These are phyloP conservation scores for Temnothorax curvispinosus DNA, from an alignment of 1,140 invertebrate species.

Conservation along the genomic window DNA sequence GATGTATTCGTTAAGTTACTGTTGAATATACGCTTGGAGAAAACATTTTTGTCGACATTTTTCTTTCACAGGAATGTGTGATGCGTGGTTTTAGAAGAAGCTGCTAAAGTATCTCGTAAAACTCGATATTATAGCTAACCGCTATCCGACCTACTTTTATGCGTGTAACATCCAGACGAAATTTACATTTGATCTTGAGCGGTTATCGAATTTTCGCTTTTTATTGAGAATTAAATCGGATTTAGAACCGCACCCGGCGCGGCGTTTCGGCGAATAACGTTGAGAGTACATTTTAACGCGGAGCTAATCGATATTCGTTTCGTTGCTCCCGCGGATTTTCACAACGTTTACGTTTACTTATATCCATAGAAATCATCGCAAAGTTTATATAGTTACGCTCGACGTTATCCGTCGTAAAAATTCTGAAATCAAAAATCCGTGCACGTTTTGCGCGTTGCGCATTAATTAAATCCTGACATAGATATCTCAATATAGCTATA, in stretches of 20 bases:
- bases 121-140: background rate
- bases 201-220: conserved; percentile 10
- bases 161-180: background rate
- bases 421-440: background rate
- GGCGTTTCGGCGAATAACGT: conserved; percentile 10
- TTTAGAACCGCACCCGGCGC: background rate
- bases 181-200: background rate
- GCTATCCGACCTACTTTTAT: background rate
- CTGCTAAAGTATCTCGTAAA: background rate
- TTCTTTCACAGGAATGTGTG: background rate
- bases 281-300: conserved; percentile 31
- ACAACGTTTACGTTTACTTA: conserved; percentile 27
- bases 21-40: background rate
- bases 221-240: conserved; percentile 16
- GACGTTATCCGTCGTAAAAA: conserved; percentile 3
- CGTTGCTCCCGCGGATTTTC: conserved; percentile 18
- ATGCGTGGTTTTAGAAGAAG: background rate
- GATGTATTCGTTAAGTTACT: background rate
- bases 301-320: conserved; percentile 45
- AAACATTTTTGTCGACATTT: background rate
- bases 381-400: conserved; percentile 9
- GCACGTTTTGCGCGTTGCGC: background rate
- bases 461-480: conserved; percentile 9
- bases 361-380: background rate
- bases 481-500: background rate